These are phyloP conservation scores for Sceloporus tristichus DNA, from an alignment of 2,113 vertebrate species.

Conservation along the genomic window DNA sequence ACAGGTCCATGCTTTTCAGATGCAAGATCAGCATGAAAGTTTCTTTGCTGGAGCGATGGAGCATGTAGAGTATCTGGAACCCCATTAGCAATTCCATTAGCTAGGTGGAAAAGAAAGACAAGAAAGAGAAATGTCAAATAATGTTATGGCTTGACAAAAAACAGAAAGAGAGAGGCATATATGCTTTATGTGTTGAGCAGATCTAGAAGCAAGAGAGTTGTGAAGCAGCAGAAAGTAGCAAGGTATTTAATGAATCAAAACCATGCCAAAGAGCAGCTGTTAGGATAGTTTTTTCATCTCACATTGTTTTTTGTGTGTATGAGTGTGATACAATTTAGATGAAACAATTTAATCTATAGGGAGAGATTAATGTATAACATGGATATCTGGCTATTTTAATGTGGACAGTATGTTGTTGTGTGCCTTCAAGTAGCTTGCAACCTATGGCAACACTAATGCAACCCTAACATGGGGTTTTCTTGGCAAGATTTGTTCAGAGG, in stretches of 20 bases:
- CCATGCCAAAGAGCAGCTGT: not conserved
- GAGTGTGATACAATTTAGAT: not conserved
- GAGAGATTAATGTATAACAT: not conserved
- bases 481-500: too few relatives aligned
- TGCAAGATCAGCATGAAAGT: constrained; percentile 19
- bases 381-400: too few relatives aligned
- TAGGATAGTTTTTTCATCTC: not conserved
- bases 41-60: constrained; percentile 15
- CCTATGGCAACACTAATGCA: too few relatives aligned
- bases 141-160: not conserved
- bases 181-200: not conserved
- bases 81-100: constrained; percentile 53
- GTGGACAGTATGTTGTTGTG: too few relatives aligned
- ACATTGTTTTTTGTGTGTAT: too few relatives aligned
- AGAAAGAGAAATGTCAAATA: not conserved
- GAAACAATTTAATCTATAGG: not conserved
- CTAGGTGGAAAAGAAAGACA: constrained; percentile 48
- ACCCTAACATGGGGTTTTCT: too few relatives aligned
- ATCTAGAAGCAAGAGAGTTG: not conserved
- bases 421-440: too few relatives aligned
- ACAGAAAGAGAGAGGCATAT: not conserved
- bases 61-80: constrained; percentile 18
- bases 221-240: not conserved
- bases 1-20: constrained; percentile 46
- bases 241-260: not conserved